Evolutionary conservation across 35 echinoderm and acorn worm species (phyloP), one percentile per base, ranked within the genome.

Genomic region (Heliocidaris tuberculata): DNA sequence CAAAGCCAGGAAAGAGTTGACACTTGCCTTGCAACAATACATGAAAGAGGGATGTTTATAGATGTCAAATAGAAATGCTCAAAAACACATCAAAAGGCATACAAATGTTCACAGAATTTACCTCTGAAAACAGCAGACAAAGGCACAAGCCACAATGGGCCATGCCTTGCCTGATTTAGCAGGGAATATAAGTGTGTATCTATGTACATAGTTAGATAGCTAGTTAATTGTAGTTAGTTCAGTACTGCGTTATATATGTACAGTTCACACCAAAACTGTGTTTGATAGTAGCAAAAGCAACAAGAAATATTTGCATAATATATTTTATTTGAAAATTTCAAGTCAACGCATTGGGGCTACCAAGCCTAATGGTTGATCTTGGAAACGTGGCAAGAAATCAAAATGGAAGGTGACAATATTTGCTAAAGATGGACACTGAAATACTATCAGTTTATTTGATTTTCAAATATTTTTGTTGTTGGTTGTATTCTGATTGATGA

Each of bases 111-210:
- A 78, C 27, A 78, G 21, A 27, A 7, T 78, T 78, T 78, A 78
- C 65, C 65, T 78, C 65, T 78, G 65, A 78, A 27, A 5, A 71
- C 24, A 78, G 27, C 65, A 78, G 65, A 78, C 27, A n/a, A 78
- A n/a, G 27, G 8, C 27, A 78, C 21, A 78, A 78, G 65, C 65
- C 65, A 78, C 19, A 78, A 3, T 19, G n/a, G 65, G 65, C 21
- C 4, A 24, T 78, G 65, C 27, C 27, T 21, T 27, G 65, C 27
- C 65, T 60, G 19, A 27, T 78, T 27, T 27, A 78, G 65, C 65
- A 78, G 65, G 65, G 65, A 78, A 78, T 78, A 78, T 78, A 78
- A 27, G 65, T 78, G 65, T 78, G 65, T 78, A 78, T 78, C 65
- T 78, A 78, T 78, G 65, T 78, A 78, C 27, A 78, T 78, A 78